These are phyloP conservation scores for Sycophila texana DNA, from an alignment of 2,888 invertebrate genomes.

Conservation along the genomic window DNA sequence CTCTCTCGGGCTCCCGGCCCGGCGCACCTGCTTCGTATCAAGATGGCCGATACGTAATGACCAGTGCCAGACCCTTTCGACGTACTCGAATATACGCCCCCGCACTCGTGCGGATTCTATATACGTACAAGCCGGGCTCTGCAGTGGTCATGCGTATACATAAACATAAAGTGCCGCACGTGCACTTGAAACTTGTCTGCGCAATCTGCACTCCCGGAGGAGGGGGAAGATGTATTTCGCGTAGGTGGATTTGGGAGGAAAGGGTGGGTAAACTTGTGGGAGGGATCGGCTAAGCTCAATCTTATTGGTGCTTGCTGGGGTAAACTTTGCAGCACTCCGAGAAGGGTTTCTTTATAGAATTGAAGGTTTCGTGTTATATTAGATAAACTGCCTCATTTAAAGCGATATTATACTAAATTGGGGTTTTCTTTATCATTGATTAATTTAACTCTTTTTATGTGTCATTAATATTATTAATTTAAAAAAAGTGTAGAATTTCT, in stretches of 20 bases:
- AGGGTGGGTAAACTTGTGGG: not conserved
- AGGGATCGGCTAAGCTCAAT: not conserved
- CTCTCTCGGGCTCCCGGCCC: not conserved
- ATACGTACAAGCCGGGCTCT: not conserved
- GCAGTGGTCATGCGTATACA: not conserved
- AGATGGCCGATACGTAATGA: slow-evolving; percentile 51
- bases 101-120: not conserved
- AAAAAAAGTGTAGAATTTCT: too few relatives aligned
- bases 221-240: not conserved
- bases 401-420: too few relatives aligned
- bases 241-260: not conserved
- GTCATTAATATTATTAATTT: too few relatives aligned
- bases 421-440: too few relatives aligned
- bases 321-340: too few relatives aligned
- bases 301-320: not conserved
- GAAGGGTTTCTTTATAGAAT: too few relatives aligned
- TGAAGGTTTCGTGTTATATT: too few relatives aligned
- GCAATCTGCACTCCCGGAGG: slow-evolving; percentile 33
- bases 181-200: slow-evolving; percentile 36
- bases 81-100: slow-evolving; percentile 33
- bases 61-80: slow-evolving; percentile 49
- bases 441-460: too few relatives aligned
- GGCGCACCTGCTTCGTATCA: slow-evolving; percentile 49
- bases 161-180: slow-evolving; percentile 35
- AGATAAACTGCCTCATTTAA: too few relatives aligned